These are phyloP conservation scores for Probaryconus sp. DNA, from an alignment of 1,140 invertebrate genomes.

Conservation along the genomic window DNA sequence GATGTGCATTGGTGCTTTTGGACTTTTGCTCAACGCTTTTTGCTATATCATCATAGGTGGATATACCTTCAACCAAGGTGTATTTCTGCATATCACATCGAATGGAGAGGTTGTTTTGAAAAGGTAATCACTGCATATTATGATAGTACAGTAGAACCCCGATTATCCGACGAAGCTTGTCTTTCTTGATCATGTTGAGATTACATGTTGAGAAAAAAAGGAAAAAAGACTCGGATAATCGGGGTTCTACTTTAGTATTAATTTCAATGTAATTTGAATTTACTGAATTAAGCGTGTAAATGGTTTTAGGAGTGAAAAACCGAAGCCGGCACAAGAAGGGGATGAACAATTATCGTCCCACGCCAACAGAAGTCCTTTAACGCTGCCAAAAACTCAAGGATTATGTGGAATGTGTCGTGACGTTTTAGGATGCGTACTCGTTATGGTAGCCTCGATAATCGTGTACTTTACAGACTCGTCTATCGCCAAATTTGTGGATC, in stretches of 20 bases:
- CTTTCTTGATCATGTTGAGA: too few species aligned
- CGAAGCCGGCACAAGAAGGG: constrained; percentile 75
- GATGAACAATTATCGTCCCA: constrained; percentile 76
- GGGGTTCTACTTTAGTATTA: too few species aligned
- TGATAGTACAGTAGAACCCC: too few species aligned
- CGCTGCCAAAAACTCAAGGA: constrained; percentile 73
- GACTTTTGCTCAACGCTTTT: constrained; percentile 84
- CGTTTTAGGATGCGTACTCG: constrained; percentile 82
- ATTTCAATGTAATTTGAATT: too few species aligned
- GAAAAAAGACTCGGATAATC: too few species aligned
- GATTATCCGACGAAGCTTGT: too few species aligned
- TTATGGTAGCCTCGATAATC: constrained; percentile 82
- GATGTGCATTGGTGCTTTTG: constrained; percentile 82
- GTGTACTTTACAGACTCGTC: constrained; percentile 81
- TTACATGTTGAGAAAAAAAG: too few species aligned
- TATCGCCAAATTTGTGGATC: constrained; percentile 86
- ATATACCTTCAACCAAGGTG: constrained; percentile 87
- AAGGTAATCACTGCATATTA: constrained; percentile 68
- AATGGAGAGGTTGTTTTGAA: constrained; percentile 83
- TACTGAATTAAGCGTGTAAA: too few species aligned
- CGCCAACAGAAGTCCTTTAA: constrained; percentile 70
- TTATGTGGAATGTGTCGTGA: constrained; percentile 82
- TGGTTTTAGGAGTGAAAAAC: constrained; percentile 73
- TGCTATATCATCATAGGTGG: constrained; percentile 88
- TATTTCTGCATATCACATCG: constrained; percentile 83